Evolutionary conservation across 2,113 vertebrate species (phyloP).

Genomic region (Elanoides forficatus): DNA sequence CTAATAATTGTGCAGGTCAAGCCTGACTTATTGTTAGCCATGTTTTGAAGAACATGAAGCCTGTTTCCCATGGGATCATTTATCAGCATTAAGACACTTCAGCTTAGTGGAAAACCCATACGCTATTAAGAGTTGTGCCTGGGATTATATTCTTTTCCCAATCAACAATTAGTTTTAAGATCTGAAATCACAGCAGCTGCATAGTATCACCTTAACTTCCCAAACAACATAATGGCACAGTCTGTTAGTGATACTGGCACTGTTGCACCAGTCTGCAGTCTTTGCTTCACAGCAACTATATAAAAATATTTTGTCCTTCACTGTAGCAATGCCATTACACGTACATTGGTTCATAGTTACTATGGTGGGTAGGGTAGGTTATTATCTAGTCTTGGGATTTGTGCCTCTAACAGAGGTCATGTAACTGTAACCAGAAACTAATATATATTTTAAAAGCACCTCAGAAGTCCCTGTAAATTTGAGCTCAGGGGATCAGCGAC

Average conservation of each 20-base stretch:
- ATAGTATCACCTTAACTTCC: not conserved
- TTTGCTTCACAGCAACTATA: not conserved
- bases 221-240: not conserved
- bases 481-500: not conserved
- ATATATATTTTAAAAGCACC: not conserved
- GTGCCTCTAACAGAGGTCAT: not conserved
- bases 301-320: not conserved
- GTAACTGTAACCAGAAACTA: not conserved
- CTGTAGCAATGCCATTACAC: not conserved
- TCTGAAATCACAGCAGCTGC: not conserved
- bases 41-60: not conserved
- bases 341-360: fast-evolving
- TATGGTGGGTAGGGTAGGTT: not conserved
- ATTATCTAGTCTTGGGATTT: not conserved
- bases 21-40: not conserved
- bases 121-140: not conserved
- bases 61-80: not conserved
- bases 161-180: not conserved
- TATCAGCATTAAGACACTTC: not conserved
- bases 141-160: not conserved
- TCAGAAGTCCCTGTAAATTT: not conserved
- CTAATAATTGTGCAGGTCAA: not conserved
- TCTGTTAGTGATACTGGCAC: not conserved
- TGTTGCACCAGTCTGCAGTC: not conserved
- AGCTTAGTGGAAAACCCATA: not conserved